Evolutionary conservation across 2,113 vertebrate genomes (phyloP).

Genomic region (Sminthopsis crassicaudata): DNA sequence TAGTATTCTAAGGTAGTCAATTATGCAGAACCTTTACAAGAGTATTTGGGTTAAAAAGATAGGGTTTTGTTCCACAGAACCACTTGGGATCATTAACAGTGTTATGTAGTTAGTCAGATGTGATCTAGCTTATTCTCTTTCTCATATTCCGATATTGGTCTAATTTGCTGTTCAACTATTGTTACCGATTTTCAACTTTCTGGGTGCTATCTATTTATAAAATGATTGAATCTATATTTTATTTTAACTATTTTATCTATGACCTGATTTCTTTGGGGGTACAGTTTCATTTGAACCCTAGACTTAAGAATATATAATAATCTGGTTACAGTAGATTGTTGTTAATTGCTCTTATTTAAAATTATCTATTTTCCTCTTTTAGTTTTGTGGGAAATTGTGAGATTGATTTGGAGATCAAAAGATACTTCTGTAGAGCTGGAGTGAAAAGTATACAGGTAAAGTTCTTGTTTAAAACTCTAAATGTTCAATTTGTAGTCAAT

Average conservation of each 20-base stretch:
- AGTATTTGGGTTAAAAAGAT: background rate
- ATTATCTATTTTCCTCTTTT: constrained; percentile 70
- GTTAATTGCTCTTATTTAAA: constrained; percentile 15
- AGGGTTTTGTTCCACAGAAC: background rate
- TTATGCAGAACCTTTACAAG: background rate
- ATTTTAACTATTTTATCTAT: background rate
- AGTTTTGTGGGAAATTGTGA: constrained; percentile 98
- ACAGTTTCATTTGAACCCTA: background rate
- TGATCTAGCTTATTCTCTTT: background rate
- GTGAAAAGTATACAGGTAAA: constrained; percentile 97
- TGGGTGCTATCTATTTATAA: background rate
- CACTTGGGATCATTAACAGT: background rate
- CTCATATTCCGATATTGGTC: background rate
- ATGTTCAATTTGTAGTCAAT: too few relatives aligned
- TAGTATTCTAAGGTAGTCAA: background rate
- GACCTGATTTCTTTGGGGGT: background rate
- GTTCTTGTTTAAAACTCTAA: constrained; percentile 15
- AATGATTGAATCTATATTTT: background rate
- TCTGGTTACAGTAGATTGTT: background rate
- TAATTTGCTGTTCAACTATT: background rate
- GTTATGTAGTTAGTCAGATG: background rate
- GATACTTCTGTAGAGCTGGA: constrained; percentile 97
- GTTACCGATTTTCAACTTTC: background rate
- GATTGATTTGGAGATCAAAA: constrained; percentile 96
- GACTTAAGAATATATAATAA: background rate